Evolutionary conservation across 2,797 vertebrate genomes (phyloP).

Genomic region (Scarus forsteni): DNA sequence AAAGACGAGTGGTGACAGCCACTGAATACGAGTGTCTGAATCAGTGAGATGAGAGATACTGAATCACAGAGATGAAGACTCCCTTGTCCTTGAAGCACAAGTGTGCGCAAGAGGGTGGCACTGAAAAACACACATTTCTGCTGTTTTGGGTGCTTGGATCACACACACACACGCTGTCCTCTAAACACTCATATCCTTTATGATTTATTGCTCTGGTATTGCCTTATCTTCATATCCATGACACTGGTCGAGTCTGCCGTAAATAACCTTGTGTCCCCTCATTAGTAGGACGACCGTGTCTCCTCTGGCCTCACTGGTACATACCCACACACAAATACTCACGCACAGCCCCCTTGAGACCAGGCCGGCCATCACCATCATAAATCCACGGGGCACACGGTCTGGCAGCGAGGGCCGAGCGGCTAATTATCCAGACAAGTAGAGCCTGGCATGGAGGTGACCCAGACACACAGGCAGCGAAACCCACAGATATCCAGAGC

Average conservation of each 20-base stretch:
- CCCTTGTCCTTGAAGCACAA: constrained; percentile 42
- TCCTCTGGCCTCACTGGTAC: constrained; percentile 64
- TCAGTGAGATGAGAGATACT: constrained; percentile 9
- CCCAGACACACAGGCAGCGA: constrained; percentile 53
- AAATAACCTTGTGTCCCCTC: constrained; percentile 81
- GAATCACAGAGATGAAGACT: constrained; percentile 41
- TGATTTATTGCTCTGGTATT: constrained; percentile 77
- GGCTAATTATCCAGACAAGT: constrained; percentile 83
- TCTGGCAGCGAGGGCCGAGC: constrained; percentile 63
- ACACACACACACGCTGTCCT: constrained; percentile 17
- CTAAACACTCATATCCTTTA: constrained; percentile 36
- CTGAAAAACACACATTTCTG: constrained; percentile 36
- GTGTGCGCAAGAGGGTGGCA: constrained; percentile 27
- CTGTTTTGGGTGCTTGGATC: constrained; percentile 27
- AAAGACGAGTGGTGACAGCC: constrained; percentile 31
- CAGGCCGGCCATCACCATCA: constrained; percentile 55
- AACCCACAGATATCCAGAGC: constrained; percentile 37
- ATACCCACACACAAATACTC: constrained; percentile 50
- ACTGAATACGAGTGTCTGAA: constrained; percentile 20
- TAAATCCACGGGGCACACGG: constrained; percentile 73
- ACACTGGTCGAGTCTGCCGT: constrained; percentile 64
- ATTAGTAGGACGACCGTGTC: constrained; percentile 79
- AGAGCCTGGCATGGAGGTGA: constrained; percentile 71
- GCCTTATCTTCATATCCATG: constrained; percentile 78
- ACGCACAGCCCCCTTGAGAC: constrained; percentile 42